Conservation (phyloP, 2,797 vertebrate species). For the Darevskia mixta region DNA sequence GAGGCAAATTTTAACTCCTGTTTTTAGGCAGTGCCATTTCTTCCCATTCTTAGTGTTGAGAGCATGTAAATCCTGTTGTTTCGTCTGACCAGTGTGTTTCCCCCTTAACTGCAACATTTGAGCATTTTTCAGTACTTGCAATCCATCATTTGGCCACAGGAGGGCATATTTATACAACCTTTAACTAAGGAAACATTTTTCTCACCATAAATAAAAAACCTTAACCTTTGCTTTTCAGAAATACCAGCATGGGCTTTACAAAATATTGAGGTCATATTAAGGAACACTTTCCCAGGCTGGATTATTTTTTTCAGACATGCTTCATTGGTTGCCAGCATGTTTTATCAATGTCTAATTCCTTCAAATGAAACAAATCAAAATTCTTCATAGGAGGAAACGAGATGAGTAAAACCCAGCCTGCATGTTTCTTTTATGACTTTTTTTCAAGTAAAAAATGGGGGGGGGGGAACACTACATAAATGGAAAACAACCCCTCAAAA, state of each 20-base stretch:
- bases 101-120: neutral
- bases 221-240: neutral
- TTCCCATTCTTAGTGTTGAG: neutral
- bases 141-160: neutral
- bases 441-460: neutral
- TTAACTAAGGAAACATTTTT: conserved; percentile 6
- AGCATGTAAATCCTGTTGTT: neutral
- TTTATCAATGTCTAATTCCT: neutral
- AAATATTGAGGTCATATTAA: neutral
- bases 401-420: neutral
- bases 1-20: neutral
- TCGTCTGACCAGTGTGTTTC: neutral
- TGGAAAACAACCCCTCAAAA: neutral
- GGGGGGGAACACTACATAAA: neutral
- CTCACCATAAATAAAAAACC: neutral
- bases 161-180: conserved; percentile 6
- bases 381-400: neutral
- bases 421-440: neutral
- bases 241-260: neutral
- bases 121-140: neutral
- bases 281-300: no score
- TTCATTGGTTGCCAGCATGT: neutral
- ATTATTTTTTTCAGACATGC: neutral
- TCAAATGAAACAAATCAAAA: neutral
- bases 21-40: neutral